These are phyloP conservation scores for Tenthredo livida DNA, from an alignment of 2,888 invertebrate genomes.

Conservation along the genomic window DNA sequence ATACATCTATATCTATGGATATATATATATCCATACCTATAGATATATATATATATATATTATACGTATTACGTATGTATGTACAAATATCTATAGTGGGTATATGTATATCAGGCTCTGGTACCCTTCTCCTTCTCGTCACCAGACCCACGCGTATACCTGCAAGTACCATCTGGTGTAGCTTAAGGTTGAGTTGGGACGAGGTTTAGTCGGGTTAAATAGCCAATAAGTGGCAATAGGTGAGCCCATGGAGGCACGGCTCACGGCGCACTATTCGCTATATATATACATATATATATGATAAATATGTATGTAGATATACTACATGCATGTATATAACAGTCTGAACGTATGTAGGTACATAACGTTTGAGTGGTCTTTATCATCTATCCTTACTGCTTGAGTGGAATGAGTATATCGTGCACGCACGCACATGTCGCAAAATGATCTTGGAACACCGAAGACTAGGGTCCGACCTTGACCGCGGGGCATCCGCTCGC, in stretches of 20 bases:
- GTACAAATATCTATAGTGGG: not conserved
- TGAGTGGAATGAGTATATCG: not conserved
- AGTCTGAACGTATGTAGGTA: not conserved
- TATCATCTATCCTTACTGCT: not conserved
- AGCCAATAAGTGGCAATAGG: not conserved
- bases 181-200: not conserved
- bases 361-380: not conserved
- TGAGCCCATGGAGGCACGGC: not conserved
- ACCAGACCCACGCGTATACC: not conserved
- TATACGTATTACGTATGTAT: not conserved
- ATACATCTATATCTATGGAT: not conserved
- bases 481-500: constrained; percentile 13
- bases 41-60: no score
- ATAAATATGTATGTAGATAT: not conserved
- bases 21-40: no score
- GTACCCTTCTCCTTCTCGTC: not conserved
- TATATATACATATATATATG: not conserved
- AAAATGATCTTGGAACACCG: not conserved
- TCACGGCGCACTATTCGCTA: no score
- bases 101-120: not conserved
- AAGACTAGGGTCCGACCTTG: constrained; percentile 24
- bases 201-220: not conserved
- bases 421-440: constrained; percentile 4
- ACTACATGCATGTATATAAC: not conserved
- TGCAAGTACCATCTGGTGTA: not conserved